A percentile compares a stretch with the other conserved stretches of the same genome.
These are phyloP conservation scores for Falco biarmicus DNA, from an alignment of 2,797 vertebrate genomes.

Conservation along the genomic window DNA sequence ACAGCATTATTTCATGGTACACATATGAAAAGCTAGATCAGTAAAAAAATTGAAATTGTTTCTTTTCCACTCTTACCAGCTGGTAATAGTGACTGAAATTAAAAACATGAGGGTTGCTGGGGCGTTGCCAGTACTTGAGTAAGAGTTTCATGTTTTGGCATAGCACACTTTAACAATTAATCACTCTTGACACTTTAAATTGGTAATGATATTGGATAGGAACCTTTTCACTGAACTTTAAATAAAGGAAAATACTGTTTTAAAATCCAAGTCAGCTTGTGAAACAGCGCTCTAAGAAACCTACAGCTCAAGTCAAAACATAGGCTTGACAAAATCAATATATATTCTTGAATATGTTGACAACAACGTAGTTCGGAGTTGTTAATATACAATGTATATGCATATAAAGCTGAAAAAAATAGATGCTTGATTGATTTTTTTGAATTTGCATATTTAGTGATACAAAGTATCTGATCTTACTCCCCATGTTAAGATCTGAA, in stretches of 20 bases:
- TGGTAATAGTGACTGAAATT: not conserved
- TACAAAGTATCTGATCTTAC: not conserved
- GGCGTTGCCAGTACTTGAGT: constrained; percentile 5
- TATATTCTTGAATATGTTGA: not conserved
- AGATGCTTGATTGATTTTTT: not conserved
- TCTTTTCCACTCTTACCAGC: not conserved
- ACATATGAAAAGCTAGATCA: not conserved
- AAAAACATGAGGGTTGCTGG: not conserved
- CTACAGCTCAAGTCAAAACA: not conserved
- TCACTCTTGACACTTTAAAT: constrained; percentile 46
- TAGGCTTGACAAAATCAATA: not conserved
- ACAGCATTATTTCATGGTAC: not conserved
- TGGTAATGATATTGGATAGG: constrained; percentile 34
- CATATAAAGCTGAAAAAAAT: not conserved
- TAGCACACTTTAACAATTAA: constrained; percentile 44
- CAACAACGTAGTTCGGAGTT: not conserved
- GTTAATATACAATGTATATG: not conserved
- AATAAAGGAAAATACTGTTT: not conserved
- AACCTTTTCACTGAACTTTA: constrained; percentile 45
- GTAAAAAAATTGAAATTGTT: not conserved
- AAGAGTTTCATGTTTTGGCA: constrained; percentile 33
- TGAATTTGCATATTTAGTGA: not conserved
- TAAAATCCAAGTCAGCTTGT: constrained; percentile 31
- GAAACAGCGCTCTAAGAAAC: not conserved
- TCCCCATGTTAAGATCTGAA: not conserved